Conservation (phyloP, 1,140 invertebrate species). For the Drosophila ercepeae region DNA sequence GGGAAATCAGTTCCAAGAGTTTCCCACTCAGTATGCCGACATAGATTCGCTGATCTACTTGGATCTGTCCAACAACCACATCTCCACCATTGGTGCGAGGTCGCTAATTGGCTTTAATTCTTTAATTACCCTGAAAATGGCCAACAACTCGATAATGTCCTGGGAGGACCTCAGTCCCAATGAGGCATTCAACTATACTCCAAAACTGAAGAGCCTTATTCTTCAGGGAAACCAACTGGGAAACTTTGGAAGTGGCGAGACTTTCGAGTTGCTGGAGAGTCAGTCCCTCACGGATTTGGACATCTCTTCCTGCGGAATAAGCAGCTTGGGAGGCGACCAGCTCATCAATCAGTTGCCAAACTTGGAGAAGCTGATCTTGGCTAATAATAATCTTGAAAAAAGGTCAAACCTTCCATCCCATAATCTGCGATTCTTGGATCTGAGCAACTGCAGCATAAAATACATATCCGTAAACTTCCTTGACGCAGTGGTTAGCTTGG, state of each 20-base stretch:
- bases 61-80: slow-evolving; percentile 85
- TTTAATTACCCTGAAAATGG: slow-evolving; percentile 85
- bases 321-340: slow-evolving; percentile 84
- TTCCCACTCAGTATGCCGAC: slow-evolving; percentile 84
- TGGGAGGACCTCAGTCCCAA: slow-evolving; percentile 85
- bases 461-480: slow-evolving; percentile 84
- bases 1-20: slow-evolving; percentile 84
- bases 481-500: slow-evolving; percentile 84
- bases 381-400: slow-evolving; percentile 84
- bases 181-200: slow-evolving; percentile 82
- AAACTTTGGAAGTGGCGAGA: slow-evolving; percentile 84
- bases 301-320: slow-evolving; percentile 85
- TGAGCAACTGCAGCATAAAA: slow-evolving; percentile 85
- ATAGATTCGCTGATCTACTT: slow-evolving; percentile 84
- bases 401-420: slow-evolving; percentile 84
- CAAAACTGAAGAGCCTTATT: slow-evolving; percentile 84
- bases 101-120: slow-evolving; percentile 84
- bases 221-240: slow-evolving; percentile 85
- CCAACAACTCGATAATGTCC: slow-evolving; percentile 85
- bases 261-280: slow-evolving; percentile 78
- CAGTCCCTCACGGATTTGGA: slow-evolving; percentile 84
- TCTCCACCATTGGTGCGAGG: slow-evolving; percentile 82
- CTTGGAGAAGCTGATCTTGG: slow-evolving; percentile 85
- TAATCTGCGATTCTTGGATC: slow-evolving; percentile 85
- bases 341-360: slow-evolving; percentile 84